A percentile compares a stretch with the other conserved stretches of the same genome.
Conservation (phyloP, 2,113 vertebrate species). For the Piprites chloris region DNA sequence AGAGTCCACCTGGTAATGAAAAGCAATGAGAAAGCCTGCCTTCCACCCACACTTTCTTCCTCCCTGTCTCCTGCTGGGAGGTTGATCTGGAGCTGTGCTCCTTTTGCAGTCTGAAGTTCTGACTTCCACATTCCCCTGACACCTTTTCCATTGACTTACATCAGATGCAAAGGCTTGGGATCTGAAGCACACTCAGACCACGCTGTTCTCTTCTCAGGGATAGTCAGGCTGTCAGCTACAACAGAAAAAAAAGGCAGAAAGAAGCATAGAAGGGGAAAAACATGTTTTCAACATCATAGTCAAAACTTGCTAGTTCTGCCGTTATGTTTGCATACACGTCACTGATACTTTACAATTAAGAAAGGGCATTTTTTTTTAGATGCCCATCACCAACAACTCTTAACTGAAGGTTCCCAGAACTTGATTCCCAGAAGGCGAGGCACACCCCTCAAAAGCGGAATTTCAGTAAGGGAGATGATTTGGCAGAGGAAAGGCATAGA, state of each 20-base stretch:
- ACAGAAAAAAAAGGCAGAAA: background rate
- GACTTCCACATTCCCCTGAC: background rate
- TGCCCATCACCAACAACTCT: accelerated
- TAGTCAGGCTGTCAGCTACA: background rate
- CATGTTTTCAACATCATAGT: background rate
- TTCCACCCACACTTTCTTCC: background rate
- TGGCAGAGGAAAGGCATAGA: background rate
- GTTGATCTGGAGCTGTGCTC: background rate
- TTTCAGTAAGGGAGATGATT: background rate
- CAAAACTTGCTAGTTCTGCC: background rate
- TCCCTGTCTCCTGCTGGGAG: accelerated
- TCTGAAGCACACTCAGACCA: too few relatives aligned
- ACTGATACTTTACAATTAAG: background rate
- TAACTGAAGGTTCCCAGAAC: background rate
- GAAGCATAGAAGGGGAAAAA: background rate
- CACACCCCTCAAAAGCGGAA: background rate
- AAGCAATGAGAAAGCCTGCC: background rate
- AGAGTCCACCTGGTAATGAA: background rate
- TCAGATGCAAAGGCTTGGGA: background rate
- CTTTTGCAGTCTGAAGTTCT: background rate
- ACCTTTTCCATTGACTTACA: accelerated
- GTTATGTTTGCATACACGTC: accelerated
- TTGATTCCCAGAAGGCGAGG: background rate
- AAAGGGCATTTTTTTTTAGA: background rate
- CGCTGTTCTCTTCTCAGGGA: background rate